These are phyloP conservation scores for Carassius carassius DNA, from an alignment of 2,113 vertebrate species.

Conservation along the genomic window DNA sequence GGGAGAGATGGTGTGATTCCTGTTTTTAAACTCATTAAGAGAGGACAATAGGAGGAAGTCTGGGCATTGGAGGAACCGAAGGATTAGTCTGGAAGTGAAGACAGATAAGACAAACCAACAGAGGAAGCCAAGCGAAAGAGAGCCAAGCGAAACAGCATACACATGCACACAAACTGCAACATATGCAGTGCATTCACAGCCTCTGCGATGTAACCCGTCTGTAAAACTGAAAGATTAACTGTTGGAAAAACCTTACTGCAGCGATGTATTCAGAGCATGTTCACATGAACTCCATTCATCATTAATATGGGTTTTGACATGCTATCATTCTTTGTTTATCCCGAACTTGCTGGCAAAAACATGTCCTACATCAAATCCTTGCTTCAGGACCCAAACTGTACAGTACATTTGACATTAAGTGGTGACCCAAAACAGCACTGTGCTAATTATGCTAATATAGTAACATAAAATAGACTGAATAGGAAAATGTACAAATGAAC, in stretches of 20 bases:
- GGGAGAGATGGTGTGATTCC: slow-evolving; percentile 52
- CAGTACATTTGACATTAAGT: neutral
- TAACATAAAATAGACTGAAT: neutral
- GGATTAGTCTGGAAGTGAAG: slow-evolving; percentile 52
- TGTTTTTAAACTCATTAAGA: slow-evolving; percentile 54
- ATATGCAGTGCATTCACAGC: neutral
- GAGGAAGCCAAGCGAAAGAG: slow-evolving; percentile 62
- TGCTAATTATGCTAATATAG: neutral
- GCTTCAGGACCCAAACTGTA: neutral
- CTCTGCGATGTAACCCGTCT: neutral
- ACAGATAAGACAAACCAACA: slow-evolving; percentile 57
- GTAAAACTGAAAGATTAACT: neutral
- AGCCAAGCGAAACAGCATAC: slow-evolving; percentile 60
- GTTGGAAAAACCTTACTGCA: neutral
- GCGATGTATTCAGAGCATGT: neutral
- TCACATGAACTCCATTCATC: slow-evolving; percentile 11
- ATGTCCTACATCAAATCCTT: neutral
- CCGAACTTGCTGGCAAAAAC: neutral
- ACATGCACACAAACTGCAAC: neutral
- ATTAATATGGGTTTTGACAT: neutral
- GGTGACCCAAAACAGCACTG: neutral
- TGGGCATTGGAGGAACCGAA: slow-evolving; percentile 52
- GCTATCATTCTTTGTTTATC: neutral
- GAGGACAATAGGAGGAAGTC: slow-evolving; percentile 58
- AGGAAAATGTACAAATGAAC: neutral